Base-by-base conservation (phyloP, 2,888 invertebrate species). In the Drosophila meridiana region DNA sequence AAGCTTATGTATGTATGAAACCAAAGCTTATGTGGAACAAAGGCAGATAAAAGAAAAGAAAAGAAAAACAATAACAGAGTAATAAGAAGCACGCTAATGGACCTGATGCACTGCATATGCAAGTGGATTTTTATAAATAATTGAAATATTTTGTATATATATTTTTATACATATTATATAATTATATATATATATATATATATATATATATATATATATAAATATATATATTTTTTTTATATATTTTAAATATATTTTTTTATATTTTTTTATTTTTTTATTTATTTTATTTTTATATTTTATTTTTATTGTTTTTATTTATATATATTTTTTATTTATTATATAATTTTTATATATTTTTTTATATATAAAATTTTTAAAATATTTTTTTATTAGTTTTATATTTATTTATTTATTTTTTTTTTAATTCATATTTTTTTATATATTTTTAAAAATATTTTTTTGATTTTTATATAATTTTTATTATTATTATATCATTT, bases 11-110 rank as follows among this genome's bases (percentile, higher is more conserved):
- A 26, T 38, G 32, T 6, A 40, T 13, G 26, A 47, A n/a, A 38
- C 42, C 56, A 58, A 45, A 45, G 72, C 76, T 26, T 40, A 40
- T 40, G 30, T 5, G 8, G 74, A 71, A 67, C 42, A 26, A 60
- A 13, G 7, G 14, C 47, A 14, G 30, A 47, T 28, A 3, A 71
- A 77, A 38, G 53, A 50, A 65, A 58, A 40, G 38, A n/a, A 9
- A 5, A 52, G 48, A 50, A 34, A 40, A 66, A 40, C 61, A 48
- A 40, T 38, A 52, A 20, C 32, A 30, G 11, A 0, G 1, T 9
- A 14, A 28, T 3, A 47, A 6, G 47, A 47, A 47, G 47, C 47
- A 38, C 26, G 9, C 42, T 42, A 68, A 66, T 66, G 56, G 30
- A 56, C 42, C 30, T 32, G n/a, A 68, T 9, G 48, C 34, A 26